These are phyloP conservation scores for Hypocryptadius cinnamomeus DNA, from an alignment of 2,113 vertebrate genomes.

Conservation along the genomic window DNA sequence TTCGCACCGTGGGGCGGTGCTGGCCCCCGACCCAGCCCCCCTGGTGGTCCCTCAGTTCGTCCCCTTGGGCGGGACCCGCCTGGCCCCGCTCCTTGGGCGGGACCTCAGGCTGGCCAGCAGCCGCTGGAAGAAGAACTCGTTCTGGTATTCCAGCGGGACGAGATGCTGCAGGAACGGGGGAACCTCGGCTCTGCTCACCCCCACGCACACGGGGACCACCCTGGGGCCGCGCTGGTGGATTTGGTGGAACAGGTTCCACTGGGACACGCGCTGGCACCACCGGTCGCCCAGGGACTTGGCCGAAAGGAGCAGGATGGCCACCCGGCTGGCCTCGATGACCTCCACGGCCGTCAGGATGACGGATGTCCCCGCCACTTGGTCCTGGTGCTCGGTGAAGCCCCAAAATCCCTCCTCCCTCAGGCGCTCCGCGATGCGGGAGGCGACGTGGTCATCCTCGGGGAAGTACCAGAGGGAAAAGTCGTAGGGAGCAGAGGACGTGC, in stretches of 20 bases:
- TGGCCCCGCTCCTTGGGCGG: accelerated
- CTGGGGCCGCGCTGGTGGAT: neutral
- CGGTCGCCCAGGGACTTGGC: neutral
- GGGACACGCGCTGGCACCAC: slow-evolving; percentile 29
- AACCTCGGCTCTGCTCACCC: neutral
- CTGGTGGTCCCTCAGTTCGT: neutral
- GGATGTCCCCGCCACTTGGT: neutral
- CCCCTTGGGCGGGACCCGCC: neutral
- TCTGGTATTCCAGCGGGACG: neutral
- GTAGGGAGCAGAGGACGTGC: neutral
- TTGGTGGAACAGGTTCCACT: slow-evolving; percentile 5
- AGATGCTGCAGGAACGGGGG: slow-evolving; percentile 24
- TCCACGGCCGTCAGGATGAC: neutral
- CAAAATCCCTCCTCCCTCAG: neutral
- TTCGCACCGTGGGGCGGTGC: accelerated
- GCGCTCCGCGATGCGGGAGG: neutral
- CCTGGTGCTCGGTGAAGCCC: slow-evolving; percentile 54
- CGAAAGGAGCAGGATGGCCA: slow-evolving; percentile 59
- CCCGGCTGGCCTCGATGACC: slow-evolving; percentile 39
- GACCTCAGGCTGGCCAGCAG: slow-evolving; percentile 1
- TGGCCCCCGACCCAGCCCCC: neutral
- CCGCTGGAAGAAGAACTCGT: neutral
- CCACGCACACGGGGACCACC: slow-evolving; percentile 45
- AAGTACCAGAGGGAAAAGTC: slow-evolving; percentile 69
- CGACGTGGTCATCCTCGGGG: slow-evolving; percentile 16